Evolutionary conservation across 2,888 invertebrate species (phyloP).

Genomic region (Agrochola circellaris): DNA sequence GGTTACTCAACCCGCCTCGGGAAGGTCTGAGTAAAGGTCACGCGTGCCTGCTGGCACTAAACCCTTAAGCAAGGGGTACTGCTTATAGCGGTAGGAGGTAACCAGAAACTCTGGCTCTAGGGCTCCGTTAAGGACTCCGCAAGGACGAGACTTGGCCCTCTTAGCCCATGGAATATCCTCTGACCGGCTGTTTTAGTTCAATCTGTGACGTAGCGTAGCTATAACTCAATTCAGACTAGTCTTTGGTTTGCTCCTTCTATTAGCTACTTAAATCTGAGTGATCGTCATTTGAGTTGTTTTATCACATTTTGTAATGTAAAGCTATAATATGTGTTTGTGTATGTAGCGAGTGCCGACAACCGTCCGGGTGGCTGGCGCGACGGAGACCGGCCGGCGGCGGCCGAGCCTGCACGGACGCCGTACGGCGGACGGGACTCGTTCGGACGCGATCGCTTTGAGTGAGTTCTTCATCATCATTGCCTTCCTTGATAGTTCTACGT

Average conservation of each 20-base stretch:
- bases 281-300: conserved; percentile 32
- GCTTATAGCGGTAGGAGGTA: conserved; percentile 91
- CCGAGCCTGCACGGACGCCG: conserved; percentile 85
- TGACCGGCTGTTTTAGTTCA: conserved; percentile 93
- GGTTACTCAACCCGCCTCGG: conserved; percentile 91
- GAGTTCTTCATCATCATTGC: conserved; percentile 62
- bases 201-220: conserved; percentile 91
- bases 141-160: conserved; percentile 86
- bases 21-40: conserved; percentile 95
- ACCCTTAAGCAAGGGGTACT: conserved; percentile 92
- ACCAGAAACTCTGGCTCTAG: conserved; percentile 92
- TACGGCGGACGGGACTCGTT: conserved; percentile 89
- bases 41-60: conserved; percentile 60
- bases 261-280: conserved; percentile 78
- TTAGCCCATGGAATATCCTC: conserved; percentile 91
- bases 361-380: conserved; percentile 89
- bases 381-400: conserved; percentile 81
- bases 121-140: conserved; percentile 88
- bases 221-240: conserved; percentile 96
- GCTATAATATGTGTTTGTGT: conserved; percentile 21
- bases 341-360: conserved; percentile 85
- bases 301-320: not conserved
- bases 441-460: conserved; percentile 83
- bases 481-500: not conserved
- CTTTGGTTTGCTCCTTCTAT: conserved; percentile 90